phyloP scores from a whole-genome alignment of 1,140 invertebrate species.

The Dreissena polymorpha region DNA sequence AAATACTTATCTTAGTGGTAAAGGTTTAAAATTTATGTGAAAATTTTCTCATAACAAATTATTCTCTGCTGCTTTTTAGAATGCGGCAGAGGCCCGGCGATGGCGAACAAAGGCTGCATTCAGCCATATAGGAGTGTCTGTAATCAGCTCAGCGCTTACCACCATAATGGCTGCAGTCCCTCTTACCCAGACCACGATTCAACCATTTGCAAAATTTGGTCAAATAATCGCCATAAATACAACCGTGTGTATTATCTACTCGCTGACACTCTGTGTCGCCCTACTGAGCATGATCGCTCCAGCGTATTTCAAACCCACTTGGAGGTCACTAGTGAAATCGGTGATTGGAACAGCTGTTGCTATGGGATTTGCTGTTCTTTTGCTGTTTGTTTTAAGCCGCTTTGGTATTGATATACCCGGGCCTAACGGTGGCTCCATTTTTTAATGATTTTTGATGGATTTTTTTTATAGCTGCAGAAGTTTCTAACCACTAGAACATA shows the following conservation, averaged over 20 bases:
- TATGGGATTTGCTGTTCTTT: constrained; percentile 58
- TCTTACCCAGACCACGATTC: constrained; percentile 72
- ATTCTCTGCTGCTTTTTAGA: constrained; percentile 32
- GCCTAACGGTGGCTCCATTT: constrained; percentile 69
- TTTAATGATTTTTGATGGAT: constrained; percentile 25
- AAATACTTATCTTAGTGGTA: too few relatives aligned
- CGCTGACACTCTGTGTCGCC: constrained; percentile 70
- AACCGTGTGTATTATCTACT: constrained; percentile 72
- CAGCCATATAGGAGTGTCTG: constrained; percentile 73
- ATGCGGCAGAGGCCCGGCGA: constrained; percentile 48
- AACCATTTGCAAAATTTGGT: constrained; percentile 75
- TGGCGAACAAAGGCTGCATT: constrained; percentile 68
- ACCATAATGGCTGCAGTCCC: constrained; percentile 75
- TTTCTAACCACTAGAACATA: too few relatives aligned
- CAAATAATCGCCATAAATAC: constrained; percentile 76
- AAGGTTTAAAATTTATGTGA: too few relatives aligned
- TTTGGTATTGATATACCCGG: constrained; percentile 69
- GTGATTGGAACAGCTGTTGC: constrained; percentile 49
- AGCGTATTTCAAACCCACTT: constrained; percentile 58
- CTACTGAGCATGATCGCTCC: constrained; percentile 69
- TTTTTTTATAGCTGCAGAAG: neutral
- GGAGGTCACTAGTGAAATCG: constrained; percentile 64
- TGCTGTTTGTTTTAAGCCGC: constrained; percentile 61
- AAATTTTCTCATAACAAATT: too few relatives aligned
- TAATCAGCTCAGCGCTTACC: constrained; percentile 74